Evolutionary conservation across 2,888 invertebrate species (phyloP).

Genomic region (Rotaria macrura): DNA sequence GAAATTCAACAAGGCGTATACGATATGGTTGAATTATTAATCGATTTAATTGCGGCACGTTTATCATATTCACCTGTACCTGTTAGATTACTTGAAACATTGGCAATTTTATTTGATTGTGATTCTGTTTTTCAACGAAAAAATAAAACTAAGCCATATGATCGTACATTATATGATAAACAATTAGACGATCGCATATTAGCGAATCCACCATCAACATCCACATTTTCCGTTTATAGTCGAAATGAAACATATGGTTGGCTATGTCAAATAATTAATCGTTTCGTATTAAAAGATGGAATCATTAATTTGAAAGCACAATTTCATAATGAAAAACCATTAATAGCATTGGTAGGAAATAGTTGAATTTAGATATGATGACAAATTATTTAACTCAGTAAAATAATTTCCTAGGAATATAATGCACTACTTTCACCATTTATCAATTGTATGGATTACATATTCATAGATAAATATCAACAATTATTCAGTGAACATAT

Average conservation of each 20-base stretch:
- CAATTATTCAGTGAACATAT: constrained; percentile 48
- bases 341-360: constrained; percentile 45
- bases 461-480: constrained; percentile 44
- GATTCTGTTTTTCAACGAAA: constrained; percentile 50
- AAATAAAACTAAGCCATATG: background rate
- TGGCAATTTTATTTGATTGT: constrained; percentile 49
- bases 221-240: constrained; percentile 17
- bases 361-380: too few species aligned
- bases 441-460: constrained; percentile 48
- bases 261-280: constrained; percentile 51
- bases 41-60: constrained; percentile 49
- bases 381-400: too few species aligned
- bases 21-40: constrained; percentile 50
- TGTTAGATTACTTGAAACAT: constrained; percentile 44
- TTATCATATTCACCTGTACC: constrained; percentile 48
- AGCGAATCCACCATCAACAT: constrained; percentile 34
- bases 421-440: constrained; percentile 49
- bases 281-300: constrained; percentile 50
- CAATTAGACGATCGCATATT: constrained; percentile 32
- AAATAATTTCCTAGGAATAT: constrained; percentile 43
- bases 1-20: constrained; percentile 53
- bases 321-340: constrained; percentile 42
- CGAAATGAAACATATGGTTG: constrained; percentile 49
- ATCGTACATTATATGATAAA: constrained; percentile 24
- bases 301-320: constrained; percentile 45